Evolutionary conservation across 2,797 vertebrate genomes (phyloP).

Genomic region (Hydrocynus forskahlii): DNA sequence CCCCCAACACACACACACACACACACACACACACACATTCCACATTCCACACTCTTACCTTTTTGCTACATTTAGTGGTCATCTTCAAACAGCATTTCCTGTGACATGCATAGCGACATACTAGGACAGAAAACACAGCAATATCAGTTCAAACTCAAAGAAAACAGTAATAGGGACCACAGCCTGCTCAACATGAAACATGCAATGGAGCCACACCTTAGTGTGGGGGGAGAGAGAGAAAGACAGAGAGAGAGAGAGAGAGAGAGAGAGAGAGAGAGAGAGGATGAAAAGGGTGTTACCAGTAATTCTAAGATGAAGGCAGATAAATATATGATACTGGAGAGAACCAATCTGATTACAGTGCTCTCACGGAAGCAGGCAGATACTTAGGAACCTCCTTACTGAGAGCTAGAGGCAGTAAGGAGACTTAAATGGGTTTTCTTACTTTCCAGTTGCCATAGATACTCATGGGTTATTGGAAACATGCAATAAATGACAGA

Average conservation of each 20-base stretch:
- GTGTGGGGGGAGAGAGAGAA: background rate
- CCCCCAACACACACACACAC: background rate
- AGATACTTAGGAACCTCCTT: background rate
- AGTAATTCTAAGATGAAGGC: constrained; percentile 1
- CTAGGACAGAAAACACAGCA: constrained; percentile 77
- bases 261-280: background rate
- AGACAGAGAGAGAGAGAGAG: constrained; percentile 32
- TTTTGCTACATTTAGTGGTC: constrained; percentile 93
- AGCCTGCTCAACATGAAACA: background rate
- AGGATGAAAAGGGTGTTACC: background rate
- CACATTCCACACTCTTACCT: constrained; percentile 80
- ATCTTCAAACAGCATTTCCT: constrained; percentile 96
- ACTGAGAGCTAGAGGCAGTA: background rate
- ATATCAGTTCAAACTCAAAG: constrained; percentile 50
- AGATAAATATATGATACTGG: background rate
- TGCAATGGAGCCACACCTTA: background rate
- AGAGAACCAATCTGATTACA: constrained; percentile 24
- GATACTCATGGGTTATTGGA: background rate
- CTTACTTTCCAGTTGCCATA: background rate
- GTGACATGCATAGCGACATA: constrained; percentile 97
- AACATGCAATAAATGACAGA: no score
- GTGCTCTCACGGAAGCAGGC: constrained; percentile 1
- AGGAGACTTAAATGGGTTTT: background rate
- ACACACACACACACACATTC: background rate
- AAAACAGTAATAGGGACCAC: background rate